These are phyloP conservation scores for Tenodera sinensis DNA, from an alignment of 2,888 invertebrate species.

Conservation along the genomic window DNA sequence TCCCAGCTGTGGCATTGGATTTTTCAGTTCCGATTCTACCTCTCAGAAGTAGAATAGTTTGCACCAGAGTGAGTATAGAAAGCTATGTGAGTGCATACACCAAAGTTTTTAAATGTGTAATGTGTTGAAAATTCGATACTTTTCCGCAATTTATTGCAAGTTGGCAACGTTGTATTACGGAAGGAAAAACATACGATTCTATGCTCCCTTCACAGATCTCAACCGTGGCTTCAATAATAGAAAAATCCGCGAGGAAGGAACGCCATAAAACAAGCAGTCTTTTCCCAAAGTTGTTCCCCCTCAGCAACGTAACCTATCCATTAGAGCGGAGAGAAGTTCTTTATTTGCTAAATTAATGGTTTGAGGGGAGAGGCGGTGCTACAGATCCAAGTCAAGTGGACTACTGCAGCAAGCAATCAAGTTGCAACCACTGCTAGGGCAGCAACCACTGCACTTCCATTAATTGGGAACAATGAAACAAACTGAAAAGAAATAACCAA, in stretches of 20 bases:
- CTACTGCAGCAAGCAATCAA: not conserved
- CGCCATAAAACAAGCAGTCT: not conserved
- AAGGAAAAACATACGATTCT: no score
- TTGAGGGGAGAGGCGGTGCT: not conserved
- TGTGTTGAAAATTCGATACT: no score
- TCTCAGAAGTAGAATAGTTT: no score
- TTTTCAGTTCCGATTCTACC: no score
- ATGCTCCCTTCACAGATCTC: no score
- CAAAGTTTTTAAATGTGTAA: no score
- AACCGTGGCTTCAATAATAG: not conserved
- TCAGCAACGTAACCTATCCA: slow-evolving; percentile 17
- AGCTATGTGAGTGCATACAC: no score
- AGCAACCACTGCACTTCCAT: not conserved
- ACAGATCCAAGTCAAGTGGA: not conserved
- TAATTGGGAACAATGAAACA: not conserved
- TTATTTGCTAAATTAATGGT: slow-evolving; percentile 25
- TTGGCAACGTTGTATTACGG: no score
- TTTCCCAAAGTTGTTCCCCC: not conserved
- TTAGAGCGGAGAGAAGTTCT: slow-evolving; percentile 15
- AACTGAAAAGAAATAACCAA: not conserved
- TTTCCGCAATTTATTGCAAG: no score
- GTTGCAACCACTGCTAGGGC: no score
- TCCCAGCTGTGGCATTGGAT: no score
- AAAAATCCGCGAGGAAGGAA: not conserved
- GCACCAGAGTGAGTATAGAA: no score